Base-by-base conservation (phyloP, 2,888 invertebrate species). In the Phengaris arion region DNA sequence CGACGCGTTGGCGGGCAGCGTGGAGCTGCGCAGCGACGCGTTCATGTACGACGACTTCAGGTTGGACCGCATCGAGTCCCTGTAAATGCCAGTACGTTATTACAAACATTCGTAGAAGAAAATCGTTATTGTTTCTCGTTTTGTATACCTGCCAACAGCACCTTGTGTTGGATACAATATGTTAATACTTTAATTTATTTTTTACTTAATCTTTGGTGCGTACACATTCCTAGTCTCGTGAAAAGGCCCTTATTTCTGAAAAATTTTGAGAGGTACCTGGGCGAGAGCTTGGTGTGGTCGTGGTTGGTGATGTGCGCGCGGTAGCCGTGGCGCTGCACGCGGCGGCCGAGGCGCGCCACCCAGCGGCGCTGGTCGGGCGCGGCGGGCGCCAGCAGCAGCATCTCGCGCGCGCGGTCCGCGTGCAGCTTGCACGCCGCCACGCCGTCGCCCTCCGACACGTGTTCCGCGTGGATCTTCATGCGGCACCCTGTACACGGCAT, bases 391-490 rank as follows among this genome's bases (percentile, higher is more conserved):
- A 99, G 94, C 83, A 99, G 94, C 82, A 99, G 94, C 91, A 99
- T 94, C 92, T 99, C 99, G 86, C 98, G 97, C 85, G 99, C 98
- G 79, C 98, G 98, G 94, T 99, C 99, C 84, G 97, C 98, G 91
- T 98, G 98, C 81, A 99, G 95, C 94, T 99, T 99, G 94, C 99
- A 99, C 72, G 99, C 98, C 79, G 98, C 98, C 86, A 99, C 96
- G 88, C 97, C 97, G 83, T 96, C 96, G 73, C 81, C 81, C 81
- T 95, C 94, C 83, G 97, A 96, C 88, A 98, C 96, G 95, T 99
- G 99, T 87, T 99, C 99, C 90, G 98, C 98, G 93, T 99, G 99
- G 85, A 99, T 97, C 95, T 99, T 99, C 89, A 98, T 97, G 86
- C 98, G 97, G 94, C 99, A 99, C 81, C 98, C 98, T 97, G 87